Evolutionary conservation across 2,113 vertebrate genomes (phyloP).

Genomic region (Dasyurus viverrinus): DNA sequence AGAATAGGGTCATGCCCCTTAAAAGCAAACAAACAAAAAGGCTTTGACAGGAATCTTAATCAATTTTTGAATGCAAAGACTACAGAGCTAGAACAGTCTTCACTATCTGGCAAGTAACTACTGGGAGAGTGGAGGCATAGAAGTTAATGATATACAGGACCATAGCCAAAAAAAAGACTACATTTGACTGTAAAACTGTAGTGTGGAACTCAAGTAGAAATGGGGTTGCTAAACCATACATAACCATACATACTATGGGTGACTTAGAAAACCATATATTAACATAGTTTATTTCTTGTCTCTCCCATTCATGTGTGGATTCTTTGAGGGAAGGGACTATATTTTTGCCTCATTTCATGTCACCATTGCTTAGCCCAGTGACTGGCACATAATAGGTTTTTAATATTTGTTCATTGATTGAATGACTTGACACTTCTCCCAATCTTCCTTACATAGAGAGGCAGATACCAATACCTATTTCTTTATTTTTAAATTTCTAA

Average conservation of each 20-base stretch:
- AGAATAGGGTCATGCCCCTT: neutral
- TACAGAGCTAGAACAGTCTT: neutral
- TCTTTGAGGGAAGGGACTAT: neutral
- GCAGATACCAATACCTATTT: neutral
- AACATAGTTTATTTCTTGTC: neutral
- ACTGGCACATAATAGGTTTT: neutral
- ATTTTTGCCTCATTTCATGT: neutral
- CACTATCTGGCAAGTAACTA: neutral
- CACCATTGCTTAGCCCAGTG: neutral
- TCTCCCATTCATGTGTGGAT: neutral
- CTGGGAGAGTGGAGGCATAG: neutral
- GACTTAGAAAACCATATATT: neutral
- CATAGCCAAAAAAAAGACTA: neutral
- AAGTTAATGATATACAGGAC: neutral
- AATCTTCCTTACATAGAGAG: neutral
- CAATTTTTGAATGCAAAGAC: neutral
- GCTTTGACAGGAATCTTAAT: neutral
- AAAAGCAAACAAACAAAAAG: neutral
- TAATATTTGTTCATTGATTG: neutral
- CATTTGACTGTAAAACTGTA: neutral
- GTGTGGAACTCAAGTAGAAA: neutral
- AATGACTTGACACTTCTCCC: neutral
- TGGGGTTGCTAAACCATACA: neutral
- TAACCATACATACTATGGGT: neutral
- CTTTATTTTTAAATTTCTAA: neutral